These are phyloP conservation scores for Hormaphis cornu DNA, from an alignment of 1,140 invertebrate species.

Conservation along the genomic window DNA sequence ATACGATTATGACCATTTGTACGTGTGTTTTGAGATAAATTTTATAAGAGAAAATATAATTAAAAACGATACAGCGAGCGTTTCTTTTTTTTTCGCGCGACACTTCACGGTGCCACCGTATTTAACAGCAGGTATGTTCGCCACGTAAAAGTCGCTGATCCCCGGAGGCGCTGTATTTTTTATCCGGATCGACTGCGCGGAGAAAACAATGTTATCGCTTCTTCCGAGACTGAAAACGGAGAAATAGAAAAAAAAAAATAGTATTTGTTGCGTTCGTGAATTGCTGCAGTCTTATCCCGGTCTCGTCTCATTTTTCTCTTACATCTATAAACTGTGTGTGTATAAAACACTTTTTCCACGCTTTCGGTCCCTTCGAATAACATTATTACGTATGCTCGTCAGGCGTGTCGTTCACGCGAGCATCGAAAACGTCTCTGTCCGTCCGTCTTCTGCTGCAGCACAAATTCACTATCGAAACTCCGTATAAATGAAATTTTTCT, in stretches of 20 bases:
- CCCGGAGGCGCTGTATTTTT: background rate
- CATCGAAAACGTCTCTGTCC: background rate
- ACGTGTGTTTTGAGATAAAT: no score
- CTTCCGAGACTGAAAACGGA: background rate
- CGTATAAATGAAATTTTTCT: slow-evolving; percentile 6
- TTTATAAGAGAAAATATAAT: no score
- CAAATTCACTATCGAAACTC: background rate
- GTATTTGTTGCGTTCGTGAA: slow-evolving; percentile 17
- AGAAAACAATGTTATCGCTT: slow-evolving; percentile 15
- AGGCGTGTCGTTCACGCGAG: background rate
- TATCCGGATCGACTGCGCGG: background rate
- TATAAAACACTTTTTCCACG: background rate
- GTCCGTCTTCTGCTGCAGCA: background rate
- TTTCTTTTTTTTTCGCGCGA: no score
- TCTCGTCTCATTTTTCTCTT: background rate
- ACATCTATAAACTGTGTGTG: no score
- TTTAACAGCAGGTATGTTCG: no score
- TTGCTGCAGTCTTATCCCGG: background rate
- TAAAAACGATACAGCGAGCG: no score
- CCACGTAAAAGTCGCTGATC: background rate
- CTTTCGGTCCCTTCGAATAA: slow-evolving; percentile 15
- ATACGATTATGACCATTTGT: no score
- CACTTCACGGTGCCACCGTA: no score
- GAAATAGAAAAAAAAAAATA: background rate
- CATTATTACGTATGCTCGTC: slow-evolving; percentile 19